Evolutionary conservation across 2,113 vertebrate genomes (phyloP), one percentile per base, ranked within the genome.

Genomic region (Salvelinus alpinus): DNA sequence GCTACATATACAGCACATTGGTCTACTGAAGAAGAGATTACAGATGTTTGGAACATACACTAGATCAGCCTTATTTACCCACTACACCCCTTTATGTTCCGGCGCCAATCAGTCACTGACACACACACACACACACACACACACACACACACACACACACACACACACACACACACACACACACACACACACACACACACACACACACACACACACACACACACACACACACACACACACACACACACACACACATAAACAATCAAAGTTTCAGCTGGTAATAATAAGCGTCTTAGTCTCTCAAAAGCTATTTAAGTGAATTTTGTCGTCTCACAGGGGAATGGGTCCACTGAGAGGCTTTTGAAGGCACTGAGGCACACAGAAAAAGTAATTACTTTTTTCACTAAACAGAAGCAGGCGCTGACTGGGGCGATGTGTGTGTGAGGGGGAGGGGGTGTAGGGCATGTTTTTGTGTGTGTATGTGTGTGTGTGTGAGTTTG

Each of bases 271-370:
- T 90, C 84, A 88, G 86, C 78, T 85, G 67, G 78, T 88, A 89
- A 92, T 89, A 92, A 90, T 90, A 91, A 91, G 90, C 91, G 89
- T 92, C 91, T 92, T 92, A 92, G 89, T 90, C 91, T 90, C 89
- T 92, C 90, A 91, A 91, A 92, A 91, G 89, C 91, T 92, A 89
- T 92, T 92, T 91, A 92, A 92, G 91, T 92, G 90, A 92, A 92
- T 91, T 90, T 88, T 88, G 90, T 84, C 87, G 84, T 87, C 91
- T 90, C 90, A 88, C 91, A 78, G 78, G 91, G 90, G 91, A 92
- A 91, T 91, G 87, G 82, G 87, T 90, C 90, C 80, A 86, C 88
- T 83, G 90, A 92, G 90, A 91, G 91, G 91, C 87, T 92, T 91
- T 88, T 90, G 90, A 90, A 92, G 89, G 91, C 90, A 91, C 88